These are phyloP conservation scores for Mellivora capensis DNA, from an alignment of 2,113 vertebrate species.

Conservation along the genomic window DNA sequence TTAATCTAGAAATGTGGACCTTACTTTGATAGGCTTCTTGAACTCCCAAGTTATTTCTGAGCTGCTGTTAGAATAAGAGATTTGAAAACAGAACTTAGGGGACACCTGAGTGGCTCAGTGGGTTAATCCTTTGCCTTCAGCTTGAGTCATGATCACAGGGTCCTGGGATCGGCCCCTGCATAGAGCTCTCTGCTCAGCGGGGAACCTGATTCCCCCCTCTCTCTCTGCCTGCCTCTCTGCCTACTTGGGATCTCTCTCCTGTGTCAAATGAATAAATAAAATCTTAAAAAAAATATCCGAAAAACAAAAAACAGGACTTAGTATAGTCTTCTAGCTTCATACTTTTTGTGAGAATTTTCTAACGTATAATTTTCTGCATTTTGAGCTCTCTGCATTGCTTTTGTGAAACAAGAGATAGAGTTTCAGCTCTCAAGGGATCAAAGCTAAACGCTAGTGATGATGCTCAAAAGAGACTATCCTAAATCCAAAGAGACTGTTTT, in stretches of 20 bases:
- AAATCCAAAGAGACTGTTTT: background rate
- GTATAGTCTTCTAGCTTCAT: background rate
- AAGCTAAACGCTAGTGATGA: background rate
- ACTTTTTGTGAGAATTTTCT: background rate
- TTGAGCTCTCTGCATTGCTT: background rate
- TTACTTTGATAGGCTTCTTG: background rate
- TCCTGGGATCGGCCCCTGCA: no score
- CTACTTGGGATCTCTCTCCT: no score
- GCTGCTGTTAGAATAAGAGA: background rate
- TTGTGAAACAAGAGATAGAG: background rate
- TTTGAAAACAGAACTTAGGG: background rate
- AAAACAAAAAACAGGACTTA: background rate
- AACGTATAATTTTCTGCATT: conserved; percentile 10
- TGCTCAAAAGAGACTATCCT: background rate
- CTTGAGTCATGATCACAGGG: no score
- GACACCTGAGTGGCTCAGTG: no score
- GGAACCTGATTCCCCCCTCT: no score
- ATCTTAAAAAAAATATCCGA: no score
- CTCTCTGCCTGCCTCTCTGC: no score
- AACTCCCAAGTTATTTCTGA: background rate
- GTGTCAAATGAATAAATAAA: no score
- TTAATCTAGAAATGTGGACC: background rate
- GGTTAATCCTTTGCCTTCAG: no score
- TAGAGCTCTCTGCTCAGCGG: no score
- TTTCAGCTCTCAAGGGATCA: background rate